phyloP scores from a whole-genome alignment of 1,140 invertebrate species.

The Ptiloglossa arizonensis region DNA sequence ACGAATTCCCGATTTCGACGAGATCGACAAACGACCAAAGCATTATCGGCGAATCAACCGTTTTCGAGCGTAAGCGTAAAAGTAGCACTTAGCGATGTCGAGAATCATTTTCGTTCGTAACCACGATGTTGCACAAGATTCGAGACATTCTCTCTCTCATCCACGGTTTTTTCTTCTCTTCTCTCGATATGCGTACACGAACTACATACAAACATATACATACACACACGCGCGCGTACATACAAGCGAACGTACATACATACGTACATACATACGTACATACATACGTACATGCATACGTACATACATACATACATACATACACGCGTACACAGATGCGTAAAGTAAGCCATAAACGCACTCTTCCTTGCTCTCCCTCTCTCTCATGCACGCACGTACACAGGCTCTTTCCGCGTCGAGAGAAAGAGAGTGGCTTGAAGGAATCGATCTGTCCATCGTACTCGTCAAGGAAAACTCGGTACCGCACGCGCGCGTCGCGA shows the following conservation, averaged over 20 bases:
- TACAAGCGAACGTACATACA: too few relatives aligned
- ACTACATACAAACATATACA: conserved; percentile 12
- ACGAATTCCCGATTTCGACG: background rate
- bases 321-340: too few relatives aligned
- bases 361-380: conserved; percentile 14
- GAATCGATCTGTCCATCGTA: background rate
- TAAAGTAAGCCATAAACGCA: conserved; percentile 1
- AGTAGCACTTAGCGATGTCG: background rate
- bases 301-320: too few relatives aligned
- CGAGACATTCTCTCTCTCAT: background rate
- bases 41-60: background rate
- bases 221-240: too few relatives aligned
- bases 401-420: conserved; percentile 35
- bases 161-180: background rate
- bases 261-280: too few relatives aligned
- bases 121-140: background rate
- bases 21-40: conserved; percentile 11
- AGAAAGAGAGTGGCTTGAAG: conserved; percentile 32
- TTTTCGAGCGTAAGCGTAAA: conserved; percentile 6
- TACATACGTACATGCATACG: too few relatives aligned
- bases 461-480: background rate
- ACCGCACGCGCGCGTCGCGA: background rate
- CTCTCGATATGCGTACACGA: conserved; percentile 1
- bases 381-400: background rate
- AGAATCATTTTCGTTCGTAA: background rate